A percentile compares a stretch with the other conserved stretches of the same genome.
Conservation (phyloP, 1,140 invertebrate species). For the Lerema accius region DNA sequence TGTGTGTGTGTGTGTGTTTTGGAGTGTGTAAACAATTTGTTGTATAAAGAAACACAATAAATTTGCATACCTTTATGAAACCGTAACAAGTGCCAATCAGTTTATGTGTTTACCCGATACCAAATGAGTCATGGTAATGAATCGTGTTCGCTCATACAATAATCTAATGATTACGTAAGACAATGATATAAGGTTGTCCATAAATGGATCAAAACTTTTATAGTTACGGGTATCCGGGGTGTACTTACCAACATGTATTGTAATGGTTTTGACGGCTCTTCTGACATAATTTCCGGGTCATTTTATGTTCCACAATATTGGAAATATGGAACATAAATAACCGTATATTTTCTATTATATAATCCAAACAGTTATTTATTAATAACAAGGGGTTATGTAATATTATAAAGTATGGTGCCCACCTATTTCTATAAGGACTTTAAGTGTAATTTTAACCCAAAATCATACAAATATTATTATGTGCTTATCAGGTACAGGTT, state of each 20-base stretch:
- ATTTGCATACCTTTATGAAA: conserved; percentile 8
- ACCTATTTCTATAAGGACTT: too few species aligned
- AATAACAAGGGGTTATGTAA: too few species aligned
- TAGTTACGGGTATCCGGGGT: conserved; percentile 22
- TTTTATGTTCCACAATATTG: conserved; percentile 2
- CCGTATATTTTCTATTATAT: too few species aligned
- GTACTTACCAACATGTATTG: conserved; percentile 14
- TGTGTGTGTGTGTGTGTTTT: too few species aligned
- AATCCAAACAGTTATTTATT: too few species aligned
- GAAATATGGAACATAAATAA: too few species aligned
- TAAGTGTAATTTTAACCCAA: too few species aligned
- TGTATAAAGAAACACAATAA: conserved; percentile 5
- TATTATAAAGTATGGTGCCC: too few species aligned
- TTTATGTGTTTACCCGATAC: conserved; percentile 9
- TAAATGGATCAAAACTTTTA: conserved; percentile 39
- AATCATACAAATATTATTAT: too few species aligned
- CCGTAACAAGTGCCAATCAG: conserved; percentile 17
- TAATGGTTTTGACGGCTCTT: conserved; percentile 31
- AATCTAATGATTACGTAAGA: conserved; percentile 37
- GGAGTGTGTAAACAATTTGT: too few species aligned
- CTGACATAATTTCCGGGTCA: conserved; percentile 38
- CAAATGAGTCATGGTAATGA: conserved; percentile 36
- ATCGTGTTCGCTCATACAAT: conserved; percentile 29
- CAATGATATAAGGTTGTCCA: conserved; percentile 40
- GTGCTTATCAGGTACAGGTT: too few species aligned